Evolutionary conservation across 2,888 invertebrate species (phyloP).

Genomic region (Xestia rhomboidea): DNA sequence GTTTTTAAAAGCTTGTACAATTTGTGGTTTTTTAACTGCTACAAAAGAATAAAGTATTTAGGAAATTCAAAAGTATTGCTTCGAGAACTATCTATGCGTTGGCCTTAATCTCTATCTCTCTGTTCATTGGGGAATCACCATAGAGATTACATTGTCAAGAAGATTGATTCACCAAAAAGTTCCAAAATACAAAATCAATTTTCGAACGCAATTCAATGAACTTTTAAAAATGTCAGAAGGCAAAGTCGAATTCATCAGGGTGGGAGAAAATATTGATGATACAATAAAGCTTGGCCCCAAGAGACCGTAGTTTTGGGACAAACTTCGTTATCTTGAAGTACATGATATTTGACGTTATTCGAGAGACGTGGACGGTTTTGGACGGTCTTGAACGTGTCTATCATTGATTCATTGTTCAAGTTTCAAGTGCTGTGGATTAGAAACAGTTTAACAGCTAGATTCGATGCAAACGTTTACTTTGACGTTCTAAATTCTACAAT

Average conservation of each 20-base stretch:
- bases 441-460: conserved; percentile 9
- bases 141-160: not conserved
- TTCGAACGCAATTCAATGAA: conserved; percentile 20
- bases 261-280: conserved; percentile 37
- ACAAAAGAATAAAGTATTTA: not conserved
- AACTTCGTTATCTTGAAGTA: conserved; percentile 54
- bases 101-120: not conserved
- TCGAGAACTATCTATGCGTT: not conserved
- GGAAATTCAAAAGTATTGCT: not conserved
- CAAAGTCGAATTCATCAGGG: conserved; percentile 27
- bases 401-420: conserved; percentile 23
- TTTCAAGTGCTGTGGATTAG: conserved; percentile 28
- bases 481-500: conserved; percentile 2
- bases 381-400: conserved; percentile 7
- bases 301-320: conserved; percentile 34
- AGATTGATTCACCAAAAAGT: conserved; percentile 3
- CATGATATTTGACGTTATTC: conserved; percentile 38
- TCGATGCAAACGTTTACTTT: not conserved
- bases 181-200: conserved; percentile 31
- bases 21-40: conserved; percentile 14
- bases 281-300: conserved; percentile 36
- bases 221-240: conserved; percentile 30
- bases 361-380: conserved; percentile 19
- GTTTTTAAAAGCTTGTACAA: conserved; percentile 11
- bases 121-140: not conserved